Conservation (phyloP, 2,113 vertebrate genomes). For the Gila orcuttii region DNA sequence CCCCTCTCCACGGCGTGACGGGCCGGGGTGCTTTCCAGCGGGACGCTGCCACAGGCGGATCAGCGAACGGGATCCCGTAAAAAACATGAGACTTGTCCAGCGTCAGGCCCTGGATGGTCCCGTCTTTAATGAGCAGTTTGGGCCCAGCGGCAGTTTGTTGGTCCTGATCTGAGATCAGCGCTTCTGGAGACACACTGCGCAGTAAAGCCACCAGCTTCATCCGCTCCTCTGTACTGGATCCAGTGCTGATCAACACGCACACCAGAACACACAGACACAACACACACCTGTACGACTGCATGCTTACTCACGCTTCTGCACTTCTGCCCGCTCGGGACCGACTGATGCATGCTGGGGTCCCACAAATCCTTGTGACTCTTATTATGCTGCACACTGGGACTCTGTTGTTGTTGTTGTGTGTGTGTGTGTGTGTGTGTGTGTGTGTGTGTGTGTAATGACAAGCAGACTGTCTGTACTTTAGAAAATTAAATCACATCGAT, state of each 20-base stretch:
- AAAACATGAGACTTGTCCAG: slow-evolving; percentile 70
- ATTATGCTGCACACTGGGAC: slow-evolving; percentile 62
- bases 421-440: slow-evolving; percentile 41
- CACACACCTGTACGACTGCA: slow-evolving; percentile 61
- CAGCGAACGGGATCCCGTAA: slow-evolving; percentile 76
- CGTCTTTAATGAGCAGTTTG: slow-evolving; percentile 67
- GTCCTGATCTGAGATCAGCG: slow-evolving; percentile 50
- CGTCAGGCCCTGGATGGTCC: slow-evolving; percentile 48
- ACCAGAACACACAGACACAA: slow-evolving; percentile 59
- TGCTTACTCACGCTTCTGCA: slow-evolving; percentile 37
- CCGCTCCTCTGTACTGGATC: slow-evolving; percentile 52
- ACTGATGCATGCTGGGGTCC: not conserved
- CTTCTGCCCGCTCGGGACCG: not conserved
- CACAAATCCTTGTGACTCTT: slow-evolving; percentile 66
- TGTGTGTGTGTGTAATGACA: slow-evolving; percentile 33
- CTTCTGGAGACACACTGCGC: slow-evolving; percentile 59
- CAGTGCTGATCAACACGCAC: slow-evolving; percentile 47
- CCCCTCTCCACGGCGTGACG: slow-evolving; percentile 66
- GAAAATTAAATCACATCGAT: slow-evolving; percentile 59
- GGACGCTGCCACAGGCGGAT: slow-evolving; percentile 69
- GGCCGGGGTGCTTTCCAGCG: slow-evolving; percentile 76
- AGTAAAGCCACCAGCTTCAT: slow-evolving; percentile 61
- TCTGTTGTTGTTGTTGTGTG: slow-evolving; percentile 14
- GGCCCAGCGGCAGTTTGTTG: slow-evolving; percentile 51
- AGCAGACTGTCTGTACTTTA: slow-evolving; percentile 59